Conservation (phyloP, 1,140 invertebrate species). For the Scaptomyza montana region DNA sequence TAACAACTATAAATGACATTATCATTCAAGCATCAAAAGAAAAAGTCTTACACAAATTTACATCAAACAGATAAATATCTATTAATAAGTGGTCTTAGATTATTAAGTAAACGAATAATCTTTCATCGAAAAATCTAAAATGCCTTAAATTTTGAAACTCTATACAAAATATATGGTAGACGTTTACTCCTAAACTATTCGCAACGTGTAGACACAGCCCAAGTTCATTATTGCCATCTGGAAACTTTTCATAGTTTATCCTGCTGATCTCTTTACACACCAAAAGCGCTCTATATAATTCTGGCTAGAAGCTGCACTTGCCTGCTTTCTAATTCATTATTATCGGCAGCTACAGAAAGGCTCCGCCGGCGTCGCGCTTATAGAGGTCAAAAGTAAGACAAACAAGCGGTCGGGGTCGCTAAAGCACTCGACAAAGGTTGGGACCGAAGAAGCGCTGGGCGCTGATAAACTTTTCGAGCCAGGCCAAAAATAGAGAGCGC, state of each 20-base stretch:
- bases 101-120: too few relatives aligned
- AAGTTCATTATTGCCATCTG: slow-evolving; percentile 22
- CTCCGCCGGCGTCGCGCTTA: slow-evolving; percentile 53
- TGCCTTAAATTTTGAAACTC: too few relatives aligned
- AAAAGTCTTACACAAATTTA: too few relatives aligned
- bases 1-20: too few relatives aligned
- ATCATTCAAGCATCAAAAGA: too few relatives aligned
- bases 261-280: slow-evolving; percentile 23
- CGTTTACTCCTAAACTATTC: background rate
- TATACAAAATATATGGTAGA: too few relatives aligned
- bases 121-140: too few relatives aligned
- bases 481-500: slow-evolving; percentile 32
- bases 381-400: slow-evolving; percentile 82
- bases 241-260: slow-evolving; percentile 27
- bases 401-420: slow-evolving; percentile 65
- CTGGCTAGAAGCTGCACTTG: slow-evolving; percentile 28
- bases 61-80: too few relatives aligned
- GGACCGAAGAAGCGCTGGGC: background rate
- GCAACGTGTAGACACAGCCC: slow-evolving; percentile 2
- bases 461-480: slow-evolving; percentile 74
- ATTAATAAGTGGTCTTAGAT: too few relatives aligned
- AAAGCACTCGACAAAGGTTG: slow-evolving; percentile 22
- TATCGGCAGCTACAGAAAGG: slow-evolving; percentile 51
- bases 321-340: slow-evolving; percentile 64
- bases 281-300: slow-evolving; percentile 10